Base-by-base conservation (phyloP, 1,140 invertebrate species). In the Drosophila bocqueti region DNA sequence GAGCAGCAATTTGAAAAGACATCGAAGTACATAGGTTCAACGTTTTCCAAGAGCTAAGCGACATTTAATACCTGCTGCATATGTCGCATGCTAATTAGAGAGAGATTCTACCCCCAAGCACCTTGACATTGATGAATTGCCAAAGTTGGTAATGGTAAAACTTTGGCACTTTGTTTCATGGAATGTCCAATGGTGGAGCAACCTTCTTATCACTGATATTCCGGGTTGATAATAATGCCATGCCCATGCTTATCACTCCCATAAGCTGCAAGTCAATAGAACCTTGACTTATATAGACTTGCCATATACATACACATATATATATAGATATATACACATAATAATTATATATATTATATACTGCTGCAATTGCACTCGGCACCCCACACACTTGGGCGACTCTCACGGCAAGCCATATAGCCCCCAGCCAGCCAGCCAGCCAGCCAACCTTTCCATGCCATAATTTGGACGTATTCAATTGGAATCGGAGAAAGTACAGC, bases 81-180 rank as follows among this genome's bases (percentile, higher is more conserved):
- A 9, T 18, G n/a, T 80, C 45, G 36, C 61, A 83, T 82, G 79
- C 69, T 83, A 86, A 86, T 87, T 79, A 38, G 52, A 87, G 55
- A 38, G 34, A 26, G 50, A 26, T 36, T 29, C 49, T 5, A 0
- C 34, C 18, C 36, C 34, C 10, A 10, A 21, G 43, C 47, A 55
- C 79, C 68, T 71, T 89, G 84, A 84, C 81, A 81, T 81, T 87
- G 84, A 89, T 89, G 68, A 68, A 89, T 87, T 82, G 54, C 63
- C 67, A 38, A 18, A 38, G 46, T 31, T 57, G 57, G 57, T n/a
- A 36, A 47, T 58, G 45, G 68, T 29, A 7, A 34, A 71, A 4
- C 18, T 24, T 24, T 24, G 24, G 24, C 13, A 26, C 38, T 64
- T 29, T 21, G 18, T 24, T 65, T 64, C 40, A 38, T 29, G 47